phyloP scores from a whole-genome alignment of 2,888 invertebrate species.

The Ophion costatus region DNA sequence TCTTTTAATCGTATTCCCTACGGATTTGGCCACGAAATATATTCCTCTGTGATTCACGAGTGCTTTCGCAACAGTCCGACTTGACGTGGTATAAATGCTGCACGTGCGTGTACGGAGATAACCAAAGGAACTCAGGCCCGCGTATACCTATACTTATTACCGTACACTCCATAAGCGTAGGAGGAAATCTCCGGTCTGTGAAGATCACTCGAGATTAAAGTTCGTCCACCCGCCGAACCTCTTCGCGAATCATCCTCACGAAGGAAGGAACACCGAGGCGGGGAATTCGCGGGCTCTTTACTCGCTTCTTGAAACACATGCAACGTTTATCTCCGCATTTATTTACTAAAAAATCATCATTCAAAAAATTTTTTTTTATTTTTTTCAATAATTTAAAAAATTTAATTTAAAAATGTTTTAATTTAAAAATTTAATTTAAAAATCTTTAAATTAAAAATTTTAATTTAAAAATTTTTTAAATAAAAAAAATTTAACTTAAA shows the following conservation, averaged over 20 bases:
- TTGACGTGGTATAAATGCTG: neutral
- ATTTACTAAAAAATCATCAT: no score
- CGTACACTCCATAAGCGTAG: neutral
- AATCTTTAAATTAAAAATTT: no score
- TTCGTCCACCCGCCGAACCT: slow-evolving; percentile 61
- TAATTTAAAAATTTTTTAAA: no score
- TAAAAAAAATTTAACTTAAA: no score
- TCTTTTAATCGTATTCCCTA: no score
- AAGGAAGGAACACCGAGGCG: slow-evolving; percentile 14
- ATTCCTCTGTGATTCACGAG: neutral
- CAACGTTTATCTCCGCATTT: neutral
- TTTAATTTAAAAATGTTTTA: no score
- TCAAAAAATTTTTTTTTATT: no score
- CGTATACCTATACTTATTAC: neutral
- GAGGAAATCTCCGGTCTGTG: slow-evolving; percentile 38
- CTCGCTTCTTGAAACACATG: slow-evolving; percentile 19
- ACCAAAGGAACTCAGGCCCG: neutral
- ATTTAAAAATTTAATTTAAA: no score
- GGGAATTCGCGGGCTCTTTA: slow-evolving; percentile 22
- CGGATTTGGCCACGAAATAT: no score
- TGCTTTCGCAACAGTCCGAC: no score
- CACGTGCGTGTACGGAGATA: no score
- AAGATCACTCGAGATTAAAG: slow-evolving; percentile 59
- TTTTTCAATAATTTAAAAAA: no score
- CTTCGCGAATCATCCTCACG: slow-evolving; percentile 28